These are phyloP conservation scores for Melanerpes formicivorus DNA, from an alignment of 2,113 vertebrate species.

Conservation along the genomic window DNA sequence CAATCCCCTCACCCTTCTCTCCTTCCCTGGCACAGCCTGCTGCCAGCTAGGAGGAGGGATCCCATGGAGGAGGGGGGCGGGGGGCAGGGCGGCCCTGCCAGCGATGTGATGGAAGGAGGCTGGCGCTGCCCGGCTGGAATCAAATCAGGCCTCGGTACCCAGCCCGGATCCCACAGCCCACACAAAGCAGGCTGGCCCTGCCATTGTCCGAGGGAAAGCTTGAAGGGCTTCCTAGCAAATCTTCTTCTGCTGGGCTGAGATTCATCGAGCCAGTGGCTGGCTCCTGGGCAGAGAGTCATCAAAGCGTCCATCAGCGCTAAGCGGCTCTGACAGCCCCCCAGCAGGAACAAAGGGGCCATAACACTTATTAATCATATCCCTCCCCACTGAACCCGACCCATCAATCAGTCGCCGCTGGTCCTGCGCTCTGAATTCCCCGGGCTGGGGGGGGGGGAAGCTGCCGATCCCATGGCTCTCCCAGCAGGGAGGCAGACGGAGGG, in stretches of 20 bases:
- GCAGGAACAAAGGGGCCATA: background rate
- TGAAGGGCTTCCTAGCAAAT: background rate
- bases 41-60: background rate
- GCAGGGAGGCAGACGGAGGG: conserved; percentile 49
- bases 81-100: too few species aligned
- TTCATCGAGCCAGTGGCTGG: background rate
- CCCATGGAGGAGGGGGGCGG: background rate
- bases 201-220: background rate
- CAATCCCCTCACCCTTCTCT: background rate
- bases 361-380: conserved; percentile 48
- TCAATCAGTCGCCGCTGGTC: conserved; percentile 3
- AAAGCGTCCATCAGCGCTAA: background rate
- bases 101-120: background rate
- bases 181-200: background rate
- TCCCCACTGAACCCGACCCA: conserved; percentile 6
- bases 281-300: background rate
- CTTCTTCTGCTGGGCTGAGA: background rate
- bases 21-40: background rate
- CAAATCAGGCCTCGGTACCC: background rate
- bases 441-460: conserved; percentile 43
- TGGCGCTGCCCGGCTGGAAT: fast-evolving
- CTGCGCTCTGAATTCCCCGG: background rate
- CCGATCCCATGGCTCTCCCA: conserved; percentile 78
- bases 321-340: background rate
- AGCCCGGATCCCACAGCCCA: background rate